Evolutionary conservation across 2,113 vertebrate species (phyloP), one percentile per base, ranked within the genome.

Genomic region (Nothobranchius furzeri): DNA sequence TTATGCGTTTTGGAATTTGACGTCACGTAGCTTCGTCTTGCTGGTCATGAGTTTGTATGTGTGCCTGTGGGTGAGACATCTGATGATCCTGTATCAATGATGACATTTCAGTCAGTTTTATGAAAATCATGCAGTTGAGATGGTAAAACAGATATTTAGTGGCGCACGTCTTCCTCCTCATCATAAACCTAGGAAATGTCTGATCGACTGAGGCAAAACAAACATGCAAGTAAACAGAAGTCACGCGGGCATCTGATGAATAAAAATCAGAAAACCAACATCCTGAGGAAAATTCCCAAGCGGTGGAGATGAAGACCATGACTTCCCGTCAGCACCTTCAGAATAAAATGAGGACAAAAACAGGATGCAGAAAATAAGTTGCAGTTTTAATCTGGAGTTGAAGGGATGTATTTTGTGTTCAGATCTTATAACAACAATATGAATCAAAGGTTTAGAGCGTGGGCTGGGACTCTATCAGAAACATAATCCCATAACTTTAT

Each of bases 31-130:
- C 53, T 75, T 62, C 60, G 68, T 86, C 73, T 84, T 76, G 77
- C 75, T 77, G 70, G 82, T 88, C 83, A 85, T 82, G 82, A 64
- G 86, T 60, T 60, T 73, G 52, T 63, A 36, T 62, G 64, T 42
- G 43, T 45, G 60, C 25, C 64, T 48, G 2, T 12, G 30, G 64
- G 45, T 15, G 42, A 55, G 35, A 8, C 36, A 49, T 40, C 12
- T 10, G 43, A 67, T 3, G 12, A 24, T n/a, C n/a, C 24, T 40
- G 35, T 14, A 57, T 57, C 54, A 49, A 57, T 36, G 52, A 47
- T 7, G 20, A 20, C 11, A 12, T 10, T 25, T 45, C 30, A 30
- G 30, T 30, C 30, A 30, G 30, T 45, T 35, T 10, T 13, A 6
- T 7, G 43, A 2, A 45, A 6, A 30, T 12, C 24, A 46, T 3